Base-by-base conservation (phyloP, 1,140 invertebrate species). In the Conus betulinus region DNA sequence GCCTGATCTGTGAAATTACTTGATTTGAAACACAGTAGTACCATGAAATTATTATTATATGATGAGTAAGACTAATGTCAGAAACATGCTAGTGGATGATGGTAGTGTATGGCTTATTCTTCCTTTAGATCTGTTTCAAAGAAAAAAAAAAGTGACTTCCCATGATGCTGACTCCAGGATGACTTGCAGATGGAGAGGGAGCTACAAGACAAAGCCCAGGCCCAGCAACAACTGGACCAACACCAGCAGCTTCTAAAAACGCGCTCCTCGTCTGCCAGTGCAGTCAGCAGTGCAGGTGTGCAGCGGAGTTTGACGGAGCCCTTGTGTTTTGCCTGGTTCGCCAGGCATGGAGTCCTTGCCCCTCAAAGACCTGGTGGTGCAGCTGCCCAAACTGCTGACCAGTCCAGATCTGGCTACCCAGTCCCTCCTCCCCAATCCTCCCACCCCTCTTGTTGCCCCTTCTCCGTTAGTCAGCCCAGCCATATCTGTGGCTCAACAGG, bases 111-210 rank as follows among this genome's bases (percentile, higher is more conserved):
- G 60, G 60, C 17, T 11, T 1, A 20, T 11, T 11, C 17, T 63
- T 63, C 17, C 60, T 63, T 11, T 20, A 63, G 60, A 1, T 63
- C 11, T 11, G 17, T 63, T 63, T 63, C 11, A 63, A 63, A 63
- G 60, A 63, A 63, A 11, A 63, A 11, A 63, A 71, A 23, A 20
- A 23, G 67, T 20, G 67, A 6, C 6, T 71, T 71, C 6, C 23
- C 23, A 71, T 20, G 67, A 71, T 71, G 67, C 17, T 71, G 67
- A 20, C 23, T 71, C 13, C n/a, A 63, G 71, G 85, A 57, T 57
- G n/a, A 27, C n/a, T 76, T 79, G 7, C 71, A 87, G 85, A 97
- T 97, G 82, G 97, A 97, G 93, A 95, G 97, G 89, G 97, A 97
- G 91, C 93, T 97, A 74, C 97, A 97, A 91, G 97, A 97, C 83